phyloP scores from a whole-genome alignment of 2,888 invertebrate species.

The Phorcus lineatus region DNA sequence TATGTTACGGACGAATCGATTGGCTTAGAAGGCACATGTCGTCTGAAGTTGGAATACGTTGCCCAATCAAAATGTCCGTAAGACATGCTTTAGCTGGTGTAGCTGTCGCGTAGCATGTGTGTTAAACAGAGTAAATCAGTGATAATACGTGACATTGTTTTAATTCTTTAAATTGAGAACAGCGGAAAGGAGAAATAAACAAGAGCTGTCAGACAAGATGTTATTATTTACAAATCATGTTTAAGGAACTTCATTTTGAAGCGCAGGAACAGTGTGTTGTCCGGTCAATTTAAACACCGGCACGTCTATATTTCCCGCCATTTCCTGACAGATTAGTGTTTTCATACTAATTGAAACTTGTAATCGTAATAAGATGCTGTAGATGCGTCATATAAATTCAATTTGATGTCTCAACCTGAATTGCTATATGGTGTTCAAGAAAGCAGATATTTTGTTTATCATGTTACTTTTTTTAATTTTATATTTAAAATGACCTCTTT shows the following conservation, averaged over 20 bases:
- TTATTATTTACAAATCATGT: too few species aligned
- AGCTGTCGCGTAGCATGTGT: neutral
- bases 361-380: too few species aligned
- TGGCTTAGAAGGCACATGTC: neutral
- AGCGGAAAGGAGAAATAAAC: too few species aligned
- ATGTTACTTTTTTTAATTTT: too few species aligned
- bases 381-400: too few species aligned
- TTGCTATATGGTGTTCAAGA: too few species aligned
- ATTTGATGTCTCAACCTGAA: too few species aligned
- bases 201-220: too few species aligned
- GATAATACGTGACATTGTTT: neutral
- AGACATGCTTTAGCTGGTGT: neutral
- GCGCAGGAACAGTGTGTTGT: neutral
- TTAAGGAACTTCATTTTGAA: neutral
- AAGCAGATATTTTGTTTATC: too few species aligned
- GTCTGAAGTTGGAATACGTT: neutral
- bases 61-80: neutral
- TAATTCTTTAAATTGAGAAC: too few species aligned
- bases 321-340: neutral
- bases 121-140: neutral
- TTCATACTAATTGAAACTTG: too few species aligned
- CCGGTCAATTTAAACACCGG: slow-evolving; percentile 11
- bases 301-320: slow-evolving; percentile 17
- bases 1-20: neutral
- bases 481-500: too few species aligned